These are phyloP conservation scores for Rhipidura dahli DNA, from an alignment of 2,113 vertebrate species.

Conservation along the genomic window DNA sequence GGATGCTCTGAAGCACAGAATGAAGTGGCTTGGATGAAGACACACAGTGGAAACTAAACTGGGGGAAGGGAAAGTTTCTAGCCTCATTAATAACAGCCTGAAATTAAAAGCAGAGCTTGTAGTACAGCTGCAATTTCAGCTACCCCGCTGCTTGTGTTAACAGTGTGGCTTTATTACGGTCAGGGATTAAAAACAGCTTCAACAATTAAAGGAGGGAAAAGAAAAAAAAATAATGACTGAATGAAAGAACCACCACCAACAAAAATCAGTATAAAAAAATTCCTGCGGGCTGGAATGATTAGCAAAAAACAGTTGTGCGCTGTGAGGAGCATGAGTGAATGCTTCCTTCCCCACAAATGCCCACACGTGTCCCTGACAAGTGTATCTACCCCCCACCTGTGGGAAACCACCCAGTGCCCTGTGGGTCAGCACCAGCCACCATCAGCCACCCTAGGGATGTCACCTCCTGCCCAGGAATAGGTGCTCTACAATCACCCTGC, in stretches of 20 bases:
- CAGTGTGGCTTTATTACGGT: conserved; percentile 61
- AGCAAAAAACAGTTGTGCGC: conserved; percentile 1
- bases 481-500: neutral
- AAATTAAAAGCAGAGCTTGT: conserved; percentile 61
- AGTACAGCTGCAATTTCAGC: conserved; percentile 40
- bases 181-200: conserved; percentile 56
- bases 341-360: neutral
- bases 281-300: conserved; percentile 32
- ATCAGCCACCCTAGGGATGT: neutral
- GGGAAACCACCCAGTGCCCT: neutral
- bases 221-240: neutral
- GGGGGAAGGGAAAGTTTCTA: neutral
- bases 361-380: neutral
- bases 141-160: conserved; percentile 47
- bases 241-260: neutral
- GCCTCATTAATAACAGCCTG: conserved; percentile 41
- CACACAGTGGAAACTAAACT: neutral
- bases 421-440: neutral
- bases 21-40: neutral
- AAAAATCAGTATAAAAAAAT: conserved; percentile 35
- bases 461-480: conserved; percentile 39
- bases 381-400: neutral
- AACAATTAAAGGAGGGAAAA: conserved; percentile 9
- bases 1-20: neutral
- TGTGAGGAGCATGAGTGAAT: neutral